These are phyloP conservation scores for Eretmochelys imbricata DNA, from an alignment of 2,113 vertebrate genomes.

Conservation along the genomic window DNA sequence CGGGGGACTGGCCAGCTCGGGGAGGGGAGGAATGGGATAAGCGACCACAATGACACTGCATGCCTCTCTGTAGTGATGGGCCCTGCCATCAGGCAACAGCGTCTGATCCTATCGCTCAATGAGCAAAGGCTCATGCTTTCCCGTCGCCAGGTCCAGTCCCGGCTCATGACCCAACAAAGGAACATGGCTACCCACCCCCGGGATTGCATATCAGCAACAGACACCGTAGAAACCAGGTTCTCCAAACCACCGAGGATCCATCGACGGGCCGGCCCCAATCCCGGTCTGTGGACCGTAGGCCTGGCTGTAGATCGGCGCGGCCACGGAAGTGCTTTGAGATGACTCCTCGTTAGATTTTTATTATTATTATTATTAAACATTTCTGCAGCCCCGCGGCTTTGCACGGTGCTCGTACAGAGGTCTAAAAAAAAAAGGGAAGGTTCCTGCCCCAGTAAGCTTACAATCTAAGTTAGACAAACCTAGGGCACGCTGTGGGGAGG, in stretches of 20 bases:
- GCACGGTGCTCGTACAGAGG: not conserved
- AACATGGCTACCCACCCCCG: not conserved
- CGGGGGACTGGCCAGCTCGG: too few relatives aligned
- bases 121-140: too few relatives aligned
- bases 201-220: not conserved
- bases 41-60: too few relatives aligned
- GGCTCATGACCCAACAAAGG: not conserved
- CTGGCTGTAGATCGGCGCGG: not conserved
- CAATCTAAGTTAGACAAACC: not conserved
- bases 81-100: too few relatives aligned
- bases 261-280: not conserved
- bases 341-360: not conserved
- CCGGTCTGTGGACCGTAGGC: not conserved
- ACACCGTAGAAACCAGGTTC: not conserved
- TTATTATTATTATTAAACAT: not conserved
- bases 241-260: not conserved
- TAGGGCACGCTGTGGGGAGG: not conserved
- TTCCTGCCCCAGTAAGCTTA: not conserved
- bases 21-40: too few relatives aligned
- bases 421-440: not conserved
- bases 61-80: too few relatives aligned
- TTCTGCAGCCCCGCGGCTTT: not conserved
- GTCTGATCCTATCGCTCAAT: too few relatives aligned
- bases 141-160: not conserved
- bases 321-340: not conserved